Conservation (phyloP, 2,113 vertebrate species). For the Emydura subglobosa region DNA sequence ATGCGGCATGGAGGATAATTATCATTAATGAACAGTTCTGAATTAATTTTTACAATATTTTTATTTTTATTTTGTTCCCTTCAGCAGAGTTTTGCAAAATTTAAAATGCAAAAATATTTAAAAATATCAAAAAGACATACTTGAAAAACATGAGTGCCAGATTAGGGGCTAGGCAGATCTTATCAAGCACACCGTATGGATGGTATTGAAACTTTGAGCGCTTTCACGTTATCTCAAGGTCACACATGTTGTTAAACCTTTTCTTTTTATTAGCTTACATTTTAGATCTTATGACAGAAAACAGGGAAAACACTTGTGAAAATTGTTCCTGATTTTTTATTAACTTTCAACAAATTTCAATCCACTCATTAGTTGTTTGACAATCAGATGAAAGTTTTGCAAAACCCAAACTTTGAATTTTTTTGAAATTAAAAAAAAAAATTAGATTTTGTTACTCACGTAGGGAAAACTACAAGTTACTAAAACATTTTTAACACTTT, state of each 20-base stretch:
- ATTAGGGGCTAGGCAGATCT: not conserved
- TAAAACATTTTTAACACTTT: not conserved
- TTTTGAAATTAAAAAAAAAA: not conserved
- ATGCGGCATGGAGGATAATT: not conserved
- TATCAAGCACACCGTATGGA: not conserved
- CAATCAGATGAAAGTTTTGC: not conserved
- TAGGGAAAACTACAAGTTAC: not conserved
- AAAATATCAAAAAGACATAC: not conserved
- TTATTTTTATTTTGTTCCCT: not conserved
- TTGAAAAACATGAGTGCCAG: not conserved
- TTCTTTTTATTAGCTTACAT: not conserved
- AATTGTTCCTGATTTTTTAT: not conserved
- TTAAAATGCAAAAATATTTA: not conserved
- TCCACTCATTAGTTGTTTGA: too few relatives aligned
- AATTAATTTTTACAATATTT: not conserved
- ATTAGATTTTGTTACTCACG: not conserved
- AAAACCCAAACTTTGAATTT: not conserved
- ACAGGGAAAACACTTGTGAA: not conserved
- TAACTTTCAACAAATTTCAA: not conserved
- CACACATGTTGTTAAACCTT: not conserved
- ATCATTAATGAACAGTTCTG: not conserved
- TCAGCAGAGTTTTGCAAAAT: not conserved
- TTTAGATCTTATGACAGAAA: not conserved
- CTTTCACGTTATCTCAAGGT: not conserved
- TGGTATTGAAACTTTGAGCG: not conserved